phyloP scores from a whole-genome alignment of 2,888 invertebrate genomes.

The Gnatocerus cornutus region DNA sequence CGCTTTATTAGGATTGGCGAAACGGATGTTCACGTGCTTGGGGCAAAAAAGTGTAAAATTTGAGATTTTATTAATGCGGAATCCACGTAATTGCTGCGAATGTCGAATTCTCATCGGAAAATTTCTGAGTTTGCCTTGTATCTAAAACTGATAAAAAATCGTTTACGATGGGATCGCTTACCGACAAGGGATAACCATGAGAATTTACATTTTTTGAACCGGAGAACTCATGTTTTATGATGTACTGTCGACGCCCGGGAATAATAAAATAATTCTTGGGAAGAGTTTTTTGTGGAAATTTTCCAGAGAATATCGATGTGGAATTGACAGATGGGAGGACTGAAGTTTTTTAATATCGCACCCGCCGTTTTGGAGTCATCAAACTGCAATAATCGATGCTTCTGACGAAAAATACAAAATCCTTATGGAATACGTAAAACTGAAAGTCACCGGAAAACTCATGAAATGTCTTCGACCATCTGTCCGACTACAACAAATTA shows the following conservation, averaged over 20 bases:
- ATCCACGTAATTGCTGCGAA: slow-evolving; percentile 5
- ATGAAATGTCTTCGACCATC: too few relatives aligned
- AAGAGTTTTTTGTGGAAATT: slow-evolving; percentile 6
- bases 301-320: neutral
- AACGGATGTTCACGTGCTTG: slow-evolving; percentile 29
- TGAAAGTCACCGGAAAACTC: too few relatives aligned
- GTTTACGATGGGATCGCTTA: slow-evolving; percentile 21
- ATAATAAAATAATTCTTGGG: slow-evolving; percentile 15
- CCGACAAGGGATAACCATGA: slow-evolving; percentile 18
- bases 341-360: slow-evolving; percentile 1
- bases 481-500: too few relatives aligned
- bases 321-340: neutral
- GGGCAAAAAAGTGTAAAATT: slow-evolving; percentile 14
- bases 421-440: too few relatives aligned
- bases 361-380: neutral
- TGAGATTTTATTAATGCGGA: slow-evolving; percentile 20
- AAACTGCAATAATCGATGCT: too few relatives aligned
- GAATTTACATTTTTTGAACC: slow-evolving; percentile 27
- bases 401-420: too few relatives aligned
- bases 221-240: slow-evolving; percentile 30
- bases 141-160: slow-evolving; percentile 27
- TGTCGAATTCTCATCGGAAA: neutral
- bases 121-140: slow-evolving; percentile 1
- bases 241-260: slow-evolving; percentile 1
- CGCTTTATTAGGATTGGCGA: slow-evolving; percentile 13